Evolutionary conservation across 2,113 vertebrate species (phyloP).

Genomic region (Anser brachyrhynchus): DNA sequence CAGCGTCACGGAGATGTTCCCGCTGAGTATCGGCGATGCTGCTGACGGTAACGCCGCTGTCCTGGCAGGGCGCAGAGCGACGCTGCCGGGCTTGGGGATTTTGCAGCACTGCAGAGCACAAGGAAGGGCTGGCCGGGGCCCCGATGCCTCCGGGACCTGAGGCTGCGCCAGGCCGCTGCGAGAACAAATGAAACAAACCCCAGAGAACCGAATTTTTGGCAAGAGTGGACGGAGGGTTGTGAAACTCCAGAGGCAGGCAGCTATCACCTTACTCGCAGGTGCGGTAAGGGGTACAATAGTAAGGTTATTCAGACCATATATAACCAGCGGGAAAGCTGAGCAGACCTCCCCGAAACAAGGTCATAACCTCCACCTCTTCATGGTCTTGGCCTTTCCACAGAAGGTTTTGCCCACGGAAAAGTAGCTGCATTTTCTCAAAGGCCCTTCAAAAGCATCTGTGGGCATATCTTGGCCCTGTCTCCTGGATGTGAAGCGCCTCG

Average conservation of each 20-base stretch:
- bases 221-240: not conserved
- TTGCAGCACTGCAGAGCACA: not conserved
- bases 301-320: not conserved
- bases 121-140: not conserved
- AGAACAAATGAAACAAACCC: not conserved
- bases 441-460: not conserved
- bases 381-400: not conserved
- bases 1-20: not conserved
- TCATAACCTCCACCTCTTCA: accelerated
- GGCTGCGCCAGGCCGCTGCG: too few species aligned
- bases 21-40: not conserved
- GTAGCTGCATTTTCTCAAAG: accelerated
- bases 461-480: not conserved
- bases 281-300: accelerated
- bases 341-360: not conserved
- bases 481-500: not conserved
- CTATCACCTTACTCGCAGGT: not conserved
- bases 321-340: too few species aligned
- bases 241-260: not conserved
- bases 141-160: not conserved
- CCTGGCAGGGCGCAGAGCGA: too few species aligned
- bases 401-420: not conserved
- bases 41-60: not conserved
- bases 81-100: not conserved
- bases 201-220: not conserved